Conservation (phyloP, 2,888 invertebrate genomes). For the Sphaerophoria rueppellii region DNA sequence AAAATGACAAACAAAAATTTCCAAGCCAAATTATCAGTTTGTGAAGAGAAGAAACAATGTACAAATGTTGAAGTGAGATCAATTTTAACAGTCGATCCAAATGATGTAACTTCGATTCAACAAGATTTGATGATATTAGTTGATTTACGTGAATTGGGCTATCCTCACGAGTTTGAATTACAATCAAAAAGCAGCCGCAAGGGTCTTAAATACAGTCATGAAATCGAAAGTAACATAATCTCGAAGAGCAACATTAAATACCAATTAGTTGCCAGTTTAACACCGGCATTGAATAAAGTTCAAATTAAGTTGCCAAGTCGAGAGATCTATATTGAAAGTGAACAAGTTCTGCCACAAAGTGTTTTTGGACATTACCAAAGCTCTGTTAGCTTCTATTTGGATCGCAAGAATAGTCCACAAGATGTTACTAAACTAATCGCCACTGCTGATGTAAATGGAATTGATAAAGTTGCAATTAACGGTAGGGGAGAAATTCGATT, state of each 20-base stretch:
- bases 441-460: constrained; percentile 83
- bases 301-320: constrained; percentile 87
- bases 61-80: constrained; percentile 86
- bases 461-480: constrained; percentile 83
- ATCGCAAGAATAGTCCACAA: constrained; percentile 88
- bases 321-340: constrained; percentile 85
- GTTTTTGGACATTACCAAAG: constrained; percentile 85
- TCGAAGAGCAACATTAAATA: constrained; percentile 88
- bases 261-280: constrained; percentile 86
- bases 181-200: constrained; percentile 86
- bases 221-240: constrained; percentile 88
- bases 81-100: constrained; percentile 75
- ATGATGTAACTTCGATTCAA: constrained; percentile 82
- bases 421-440: constrained; percentile 86
- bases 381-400: constrained; percentile 86
- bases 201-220: constrained; percentile 85
- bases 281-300: constrained; percentile 85
- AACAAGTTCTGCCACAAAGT: constrained; percentile 82
- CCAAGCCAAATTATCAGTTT: constrained; percentile 87
- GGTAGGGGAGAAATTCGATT: constrained; percentile 85
- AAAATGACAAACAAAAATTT: constrained; percentile 89
- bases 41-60: constrained; percentile 91
- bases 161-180: constrained; percentile 89
- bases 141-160: constrained; percentile 89
- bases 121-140: constrained; percentile 86